Base-by-base conservation (phyloP, 2,888 invertebrate genomes). In the Dioctria rufipes region DNA sequence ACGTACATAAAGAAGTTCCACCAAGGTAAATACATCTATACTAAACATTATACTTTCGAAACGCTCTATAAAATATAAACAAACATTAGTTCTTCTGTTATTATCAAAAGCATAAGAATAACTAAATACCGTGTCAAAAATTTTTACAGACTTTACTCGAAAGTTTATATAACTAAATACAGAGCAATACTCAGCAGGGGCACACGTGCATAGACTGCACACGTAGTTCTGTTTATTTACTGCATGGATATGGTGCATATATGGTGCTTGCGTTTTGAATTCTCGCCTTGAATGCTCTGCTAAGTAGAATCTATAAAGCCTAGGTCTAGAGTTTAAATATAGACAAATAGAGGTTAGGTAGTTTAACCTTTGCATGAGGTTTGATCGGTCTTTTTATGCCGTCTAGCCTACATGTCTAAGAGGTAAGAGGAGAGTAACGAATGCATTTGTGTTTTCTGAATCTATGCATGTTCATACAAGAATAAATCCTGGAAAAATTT, bases 351-450 rank as follows among this genome's bases (percentile, higher is more conserved):
- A 25, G 25, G 25, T 25, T 25, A 2, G 51, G 40, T 51, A 37
- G 69, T 69, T 69, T 69, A 69, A 54, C 51, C 69, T 69, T 69
- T 69, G 69, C 69, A 69, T 69, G 69, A 37, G 69, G 49, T 54
- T 8, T 11, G 54, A 54, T 25, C 39, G 46, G 46, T 43, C 43
- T 43, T 25, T 65, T n/a, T 43, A 43, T 67, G 67, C 67, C 42
- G 67, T 67, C 67, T 67, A 43, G 67, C 46, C 67, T 65, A 49
- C 5, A 42, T 9, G 65, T 39, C 65, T 42, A 65, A 42, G 40
- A 65, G 11, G 39, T 13, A 37, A 63, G 37, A 37, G 42, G 25
- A 25, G 5, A 46, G 46, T 5, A 8, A 46, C 46, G 46, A 46
- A 46, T 46, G 46, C 2, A 46, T 46, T 46, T 46, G 5, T 46